Evolutionary conservation across 2,888 invertebrate species (phyloP).

Genomic region (Drosophila kuntzei): DNA sequence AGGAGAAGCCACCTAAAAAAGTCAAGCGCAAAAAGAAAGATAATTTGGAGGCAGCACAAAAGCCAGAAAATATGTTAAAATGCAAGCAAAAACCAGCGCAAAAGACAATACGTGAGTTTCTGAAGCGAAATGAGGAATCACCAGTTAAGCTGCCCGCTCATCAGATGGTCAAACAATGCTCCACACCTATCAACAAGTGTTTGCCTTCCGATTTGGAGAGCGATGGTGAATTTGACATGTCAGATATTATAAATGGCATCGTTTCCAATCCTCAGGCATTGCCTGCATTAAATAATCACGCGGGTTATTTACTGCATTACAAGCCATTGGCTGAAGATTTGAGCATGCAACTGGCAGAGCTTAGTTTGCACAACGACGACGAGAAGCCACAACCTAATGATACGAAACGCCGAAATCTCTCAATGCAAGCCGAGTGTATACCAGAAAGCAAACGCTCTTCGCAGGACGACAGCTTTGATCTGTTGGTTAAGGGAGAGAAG

Average conservation of each 20-base stretch:
- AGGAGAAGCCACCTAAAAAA: conserved; percentile 87
- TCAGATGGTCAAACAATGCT: conserved; percentile 61
- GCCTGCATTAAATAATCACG: conserved; percentile 64
- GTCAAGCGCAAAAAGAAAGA: conserved; percentile 54
- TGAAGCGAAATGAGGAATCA: conserved; percentile 54
- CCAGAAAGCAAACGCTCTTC: conserved; percentile 62
- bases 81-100: conserved; percentile 65
- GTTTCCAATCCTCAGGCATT: conserved; percentile 67
- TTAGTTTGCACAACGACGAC: conserved; percentile 34
- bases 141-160: conserved; percentile 38
- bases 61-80: conserved; percentile 13
- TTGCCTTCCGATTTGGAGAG: conserved; percentile 82
- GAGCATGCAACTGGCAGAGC: conserved; percentile 55
- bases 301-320: conserved; percentile 76
- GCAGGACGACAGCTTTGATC: conserved; percentile 82
- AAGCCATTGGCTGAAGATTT: conserved; percentile 64
- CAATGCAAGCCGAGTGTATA: conserved; percentile 36
- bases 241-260: conserved; percentile 87
- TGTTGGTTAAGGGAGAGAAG: conserved; percentile 63
- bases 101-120: conserved; percentile 84
- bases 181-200: conserved; percentile 79
- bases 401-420: conserved; percentile 63
- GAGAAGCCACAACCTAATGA: conserved; percentile 58
- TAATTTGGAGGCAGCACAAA: not conserved
- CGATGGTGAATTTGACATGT: conserved; percentile 86